Base-by-base conservation (phyloP, 2,797 vertebrate species). In the Furcifer pardalis region DNA sequence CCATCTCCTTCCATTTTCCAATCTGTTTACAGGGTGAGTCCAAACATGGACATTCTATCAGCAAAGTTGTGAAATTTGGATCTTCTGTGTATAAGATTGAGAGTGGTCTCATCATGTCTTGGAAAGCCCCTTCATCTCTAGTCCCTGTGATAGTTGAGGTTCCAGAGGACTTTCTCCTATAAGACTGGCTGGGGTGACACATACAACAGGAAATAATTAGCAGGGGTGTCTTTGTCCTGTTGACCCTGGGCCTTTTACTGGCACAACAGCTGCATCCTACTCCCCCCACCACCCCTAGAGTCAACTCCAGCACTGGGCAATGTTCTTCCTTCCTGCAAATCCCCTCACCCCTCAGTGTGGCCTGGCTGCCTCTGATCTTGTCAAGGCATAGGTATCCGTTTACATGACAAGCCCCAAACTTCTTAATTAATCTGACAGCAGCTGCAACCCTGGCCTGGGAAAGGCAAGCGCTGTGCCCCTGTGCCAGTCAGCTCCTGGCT, bases 361-460 rank as follows among this genome's bases (percentile, higher is more conserved):
- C 6, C 21, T 46, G 42, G 30, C 77, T 46, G 30, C 68, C 66
- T 37, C n/a, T 84, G 79, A 82, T 79, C 81, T 84, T 74, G 37
- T 49, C 5, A 75, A 60, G 23, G 42, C 32, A 13, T 12, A 30
- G 52, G 32, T 74, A 82, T 79, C 89, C 85, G 15, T 56, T 85
- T 87, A 77, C 79, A 59, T 40, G 59, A 82, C 65, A 42, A 78
- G 59, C 42, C 60, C n/a, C 13, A 3, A 69, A 37, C 65, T 79
- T 81, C 66, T 52, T 81, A 81, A 73, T 79, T 73, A 82, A 79
- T 87, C 17, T 74, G 77, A 74, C 68, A 93, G 85, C 88, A 90
- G 84, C 91, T 90, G 86, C 71, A n/a, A 77, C 85, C 69, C 81
- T 7, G 81, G 77, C 84, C 81, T 88, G 82, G 83, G 82, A 90